Percentiles rank a stretch among this genome's conserved stretches.
These are phyloP conservation scores for Stomatorhinus ivindoensis DNA, from an alignment of 2,113 vertebrate species.

Conservation along the genomic window DNA sequence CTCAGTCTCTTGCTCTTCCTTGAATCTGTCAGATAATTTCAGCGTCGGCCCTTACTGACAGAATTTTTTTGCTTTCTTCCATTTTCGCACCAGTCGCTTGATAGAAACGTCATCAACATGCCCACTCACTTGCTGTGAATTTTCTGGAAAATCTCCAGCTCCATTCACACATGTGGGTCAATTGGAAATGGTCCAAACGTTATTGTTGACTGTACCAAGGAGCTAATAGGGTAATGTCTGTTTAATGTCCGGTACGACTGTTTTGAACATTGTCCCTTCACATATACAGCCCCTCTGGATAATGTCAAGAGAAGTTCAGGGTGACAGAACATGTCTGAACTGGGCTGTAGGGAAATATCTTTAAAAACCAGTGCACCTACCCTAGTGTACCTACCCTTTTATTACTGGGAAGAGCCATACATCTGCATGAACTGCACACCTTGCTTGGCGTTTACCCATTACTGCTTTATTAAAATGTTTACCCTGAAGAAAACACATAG, in stretches of 20 bases:
- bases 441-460: constrained; percentile 24
- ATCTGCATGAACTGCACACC: constrained; percentile 35
- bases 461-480: constrained; percentile 42
- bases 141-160: neutral
- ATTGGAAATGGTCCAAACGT: neutral
- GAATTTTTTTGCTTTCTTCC: neutral
- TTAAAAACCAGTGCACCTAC: neutral
- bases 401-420: constrained; percentile 22
- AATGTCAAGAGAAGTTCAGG: neutral
- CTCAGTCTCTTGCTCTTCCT: neutral
- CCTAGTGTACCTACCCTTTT: neutral
- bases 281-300: neutral
- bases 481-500: constrained; percentile 42
- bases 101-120: neutral
- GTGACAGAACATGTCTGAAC: neutral
- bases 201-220: neutral
- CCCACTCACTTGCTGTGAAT: neutral
- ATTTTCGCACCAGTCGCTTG: neutral
- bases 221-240: neutral
- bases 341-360: neutral
- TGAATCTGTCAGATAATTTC: neutral
- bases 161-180: neutral
- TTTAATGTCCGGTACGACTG: neutral
- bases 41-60: neutral
- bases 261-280: neutral